Evolutionary conservation across 2,797 vertebrate species (phyloP).

Genomic region (Denticeps clupeoides): DNA sequence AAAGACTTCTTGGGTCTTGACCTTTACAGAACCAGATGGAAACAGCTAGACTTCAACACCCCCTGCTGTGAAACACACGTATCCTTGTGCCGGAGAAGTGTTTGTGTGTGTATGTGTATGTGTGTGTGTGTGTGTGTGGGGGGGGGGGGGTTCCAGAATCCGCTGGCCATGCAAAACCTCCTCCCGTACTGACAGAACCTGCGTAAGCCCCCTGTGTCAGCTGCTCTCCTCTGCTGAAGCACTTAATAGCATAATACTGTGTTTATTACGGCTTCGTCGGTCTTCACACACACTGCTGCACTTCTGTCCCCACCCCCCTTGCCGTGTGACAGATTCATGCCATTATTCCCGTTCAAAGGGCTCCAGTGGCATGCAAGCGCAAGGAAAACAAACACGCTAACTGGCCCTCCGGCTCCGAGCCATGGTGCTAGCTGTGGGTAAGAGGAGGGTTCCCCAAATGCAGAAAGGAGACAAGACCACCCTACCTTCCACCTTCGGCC

Average conservation of each 20-base stretch:
- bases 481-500: constrained; percentile 45
- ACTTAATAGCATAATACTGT: too few species aligned
- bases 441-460: not conserved
- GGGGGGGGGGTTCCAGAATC: not conserved
- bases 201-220: not conserved
- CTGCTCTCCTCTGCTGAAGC: not conserved
- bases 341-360: constrained; percentile 14
- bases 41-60: too few species aligned
- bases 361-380: constrained; percentile 30
- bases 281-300: too few species aligned
- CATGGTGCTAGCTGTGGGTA: too few species aligned
- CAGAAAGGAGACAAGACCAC: not conserved
- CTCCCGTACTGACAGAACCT: not conserved
- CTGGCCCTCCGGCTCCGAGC: constrained; percentile 18
- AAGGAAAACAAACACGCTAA: constrained; percentile 20
- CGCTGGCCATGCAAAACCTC: not conserved
- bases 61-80: not conserved
- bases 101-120: not conserved
- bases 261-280: too few species aligned
- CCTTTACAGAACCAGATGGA: too few species aligned
- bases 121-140: not conserved
- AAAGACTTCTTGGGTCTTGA: too few species aligned
- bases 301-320: too few species aligned
- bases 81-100: not conserved
- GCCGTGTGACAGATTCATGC: too few species aligned